phyloP scores from a whole-genome alignment of 2,888 invertebrate genomes.

The Aphidius colemani region DNA sequence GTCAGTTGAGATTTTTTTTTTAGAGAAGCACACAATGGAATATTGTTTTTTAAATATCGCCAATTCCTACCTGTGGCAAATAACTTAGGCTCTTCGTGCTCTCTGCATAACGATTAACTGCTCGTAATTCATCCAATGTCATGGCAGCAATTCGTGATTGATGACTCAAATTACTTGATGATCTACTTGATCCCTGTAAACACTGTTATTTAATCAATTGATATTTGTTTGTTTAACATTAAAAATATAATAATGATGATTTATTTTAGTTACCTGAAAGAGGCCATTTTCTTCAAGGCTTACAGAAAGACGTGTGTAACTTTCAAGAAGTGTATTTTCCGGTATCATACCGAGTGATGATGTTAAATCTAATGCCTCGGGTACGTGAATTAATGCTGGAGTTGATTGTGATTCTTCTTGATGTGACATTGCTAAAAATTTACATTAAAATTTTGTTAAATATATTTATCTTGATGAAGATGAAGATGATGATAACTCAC shows the following conservation, averaged over 20 bases:
- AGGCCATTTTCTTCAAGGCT: constrained; percentile 83
- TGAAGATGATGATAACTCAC: constrained; percentile 60
- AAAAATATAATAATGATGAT: not conserved
- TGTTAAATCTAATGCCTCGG: constrained; percentile 64
- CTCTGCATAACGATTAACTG: constrained; percentile 88
- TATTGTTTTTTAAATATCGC: constrained; percentile 41
- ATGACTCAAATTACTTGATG: constrained; percentile 71
- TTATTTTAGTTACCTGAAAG: constrained; percentile 65
- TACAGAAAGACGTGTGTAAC: constrained; percentile 84
- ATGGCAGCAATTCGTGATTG: constrained; percentile 74
- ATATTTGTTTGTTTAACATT: not conserved
- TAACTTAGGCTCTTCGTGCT: constrained; percentile 90
- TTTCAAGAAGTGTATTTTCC: constrained; percentile 83
- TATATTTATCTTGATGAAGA: not conserved
- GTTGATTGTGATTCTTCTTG: constrained; percentile 91
- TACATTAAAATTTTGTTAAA: constrained; percentile 23
- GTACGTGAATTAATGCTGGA: constrained; percentile 78
- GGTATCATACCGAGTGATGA: constrained; percentile 82
- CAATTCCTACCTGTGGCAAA: constrained; percentile 80
- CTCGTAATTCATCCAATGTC: constrained; percentile 83
- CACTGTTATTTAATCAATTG: not conserved
- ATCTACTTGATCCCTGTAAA: constrained; percentile 64
- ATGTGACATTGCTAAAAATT: constrained; percentile 71
- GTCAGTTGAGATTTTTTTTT: constrained; percentile 2
- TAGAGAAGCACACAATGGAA: not conserved